Evolutionary conservation across 2,888 invertebrate species (phyloP).

Genomic region (Malthinus seriepunctatus): DNA sequence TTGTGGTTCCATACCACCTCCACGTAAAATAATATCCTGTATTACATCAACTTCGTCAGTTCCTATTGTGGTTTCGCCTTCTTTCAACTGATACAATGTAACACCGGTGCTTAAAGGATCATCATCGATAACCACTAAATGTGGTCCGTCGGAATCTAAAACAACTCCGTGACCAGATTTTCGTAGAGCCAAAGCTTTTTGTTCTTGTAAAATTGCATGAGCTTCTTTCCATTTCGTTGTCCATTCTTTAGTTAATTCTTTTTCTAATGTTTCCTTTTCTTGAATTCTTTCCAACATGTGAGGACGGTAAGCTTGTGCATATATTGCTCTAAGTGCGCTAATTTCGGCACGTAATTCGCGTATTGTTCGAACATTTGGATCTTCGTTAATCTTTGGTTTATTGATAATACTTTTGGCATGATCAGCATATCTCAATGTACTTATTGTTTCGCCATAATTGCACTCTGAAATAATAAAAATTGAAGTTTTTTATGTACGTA

Average conservation of each 20-base stretch:
- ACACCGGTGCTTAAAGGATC: constrained; percentile 89
- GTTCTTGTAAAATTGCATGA: constrained; percentile 85
- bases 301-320: constrained; percentile 42
- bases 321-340: constrained; percentile 73
- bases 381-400: constrained; percentile 89
- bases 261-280: constrained; percentile 89
- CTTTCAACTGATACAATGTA: constrained; percentile 88
- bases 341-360: constrained; percentile 85
- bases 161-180: constrained; percentile 90
- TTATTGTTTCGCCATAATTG: constrained; percentile 86
- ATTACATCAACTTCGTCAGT: constrained; percentile 69
- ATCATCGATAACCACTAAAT: constrained; percentile 90
- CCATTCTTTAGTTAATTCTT: constrained; percentile 85
- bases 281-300: constrained; percentile 81
- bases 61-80: constrained; percentile 85
- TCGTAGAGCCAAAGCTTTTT: constrained; percentile 81
- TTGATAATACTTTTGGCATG: constrained; percentile 90
- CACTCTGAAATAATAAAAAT: constrained; percentile 59
- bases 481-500: background rate
- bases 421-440: constrained; percentile 85
- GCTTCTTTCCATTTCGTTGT: constrained; percentile 92
- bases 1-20: constrained; percentile 75
- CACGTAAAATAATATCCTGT: constrained; percentile 77
- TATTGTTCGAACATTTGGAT: constrained; percentile 85
- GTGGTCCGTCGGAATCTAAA: constrained; percentile 88